Evolutionary conservation across 1,140 invertebrate species (phyloP), one percentile per base, ranked within the genome.

Genomic region (Drosophila albomicans): DNA sequence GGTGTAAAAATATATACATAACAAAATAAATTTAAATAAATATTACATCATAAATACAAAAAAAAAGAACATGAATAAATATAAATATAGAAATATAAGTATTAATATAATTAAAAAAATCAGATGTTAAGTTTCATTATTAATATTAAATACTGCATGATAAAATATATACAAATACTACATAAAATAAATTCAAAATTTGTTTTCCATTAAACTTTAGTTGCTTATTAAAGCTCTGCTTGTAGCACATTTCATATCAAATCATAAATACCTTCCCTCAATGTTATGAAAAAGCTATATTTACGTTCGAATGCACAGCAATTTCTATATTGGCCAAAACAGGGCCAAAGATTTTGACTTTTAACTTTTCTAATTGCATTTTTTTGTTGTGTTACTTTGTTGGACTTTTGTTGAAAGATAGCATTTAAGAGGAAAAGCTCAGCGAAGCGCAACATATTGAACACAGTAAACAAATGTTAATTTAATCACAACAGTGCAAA

Each of bases 401-500:
- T 46, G n/a, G 41, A 16, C 28, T 63, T 64, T 45, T 13, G 11
- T 5, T 32, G 5, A 2, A 25, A 46, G 41, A 63, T 35, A 30
- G 35, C 48, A 48, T 35, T 46, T 52, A 35, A 72, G 32, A 66
- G 56, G 59, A 20, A 45, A 78, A 74, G 38, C 30, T 38, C 81
- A 81, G 7, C 81, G 73, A 71, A 86, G 81, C 72, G 43, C 68
- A 79, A 48, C 59, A 71, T 80, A 78, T 82, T 69, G 79, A 77
- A 67, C 66, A 54, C 79, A 75, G 79, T 74, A 87, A 82, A 78
- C 66, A 87, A 87, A 87, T 88, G 78, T 78, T 88, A 88, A 84
- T 88, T 87, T 84, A 77, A 87, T 87, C 79, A 87, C 67, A 70
- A 81, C 75, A 82, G 64, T 52, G 51, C 64, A 70, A 76, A 69